Evolutionary conservation across 53 echinoderm and acorn worm genomes (phyloP).

Genomic region (Astropecten irregularis): DNA sequence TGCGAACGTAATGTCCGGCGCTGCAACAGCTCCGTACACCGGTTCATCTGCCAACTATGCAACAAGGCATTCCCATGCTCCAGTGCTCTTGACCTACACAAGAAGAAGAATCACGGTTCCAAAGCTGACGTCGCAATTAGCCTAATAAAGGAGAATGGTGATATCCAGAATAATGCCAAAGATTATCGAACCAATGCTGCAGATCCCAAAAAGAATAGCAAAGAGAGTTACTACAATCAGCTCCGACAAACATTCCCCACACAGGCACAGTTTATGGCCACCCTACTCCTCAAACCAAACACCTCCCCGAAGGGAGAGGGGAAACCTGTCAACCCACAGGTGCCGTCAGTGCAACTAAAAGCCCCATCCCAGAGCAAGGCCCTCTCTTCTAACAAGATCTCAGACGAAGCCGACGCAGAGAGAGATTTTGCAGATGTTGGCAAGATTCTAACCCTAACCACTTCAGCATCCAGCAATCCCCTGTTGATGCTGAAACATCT

Average conservation of each 20-base stretch:
- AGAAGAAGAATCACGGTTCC: constrained; percentile 19
- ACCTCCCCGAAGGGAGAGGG: constrained; percentile 16
- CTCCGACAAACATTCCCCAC: constrained; percentile 31
- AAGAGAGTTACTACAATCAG: constrained; percentile 12
- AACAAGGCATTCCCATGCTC: constrained; percentile 89
- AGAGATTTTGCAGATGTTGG: constrained; percentile 65
- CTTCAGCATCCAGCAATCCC: constrained; percentile 58
- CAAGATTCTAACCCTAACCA: constrained; percentile 54
- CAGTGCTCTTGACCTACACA: constrained; percentile 81
- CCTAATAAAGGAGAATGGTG: background rate
- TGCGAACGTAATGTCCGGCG: constrained; percentile 85
- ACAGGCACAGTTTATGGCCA: constrained; percentile 73
- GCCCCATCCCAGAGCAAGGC: constrained; percentile 35
- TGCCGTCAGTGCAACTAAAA: constrained; percentile 1
- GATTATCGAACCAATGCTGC: background rate
- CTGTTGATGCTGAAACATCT: constrained; percentile 50
- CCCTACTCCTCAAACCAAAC: constrained; percentile 66
- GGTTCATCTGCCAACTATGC: constrained; percentile 69
- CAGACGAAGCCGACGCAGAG: constrained; percentile 20
- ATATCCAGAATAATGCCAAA: background rate
- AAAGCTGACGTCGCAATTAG: background rate
- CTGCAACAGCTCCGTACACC: constrained; percentile 51
- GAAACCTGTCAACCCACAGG: background rate
- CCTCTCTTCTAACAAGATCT: background rate
- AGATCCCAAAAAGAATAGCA: background rate